Evolutionary conservation across 2,797 vertebrate species (phyloP).

Genomic region (Anguilla anguilla): DNA sequence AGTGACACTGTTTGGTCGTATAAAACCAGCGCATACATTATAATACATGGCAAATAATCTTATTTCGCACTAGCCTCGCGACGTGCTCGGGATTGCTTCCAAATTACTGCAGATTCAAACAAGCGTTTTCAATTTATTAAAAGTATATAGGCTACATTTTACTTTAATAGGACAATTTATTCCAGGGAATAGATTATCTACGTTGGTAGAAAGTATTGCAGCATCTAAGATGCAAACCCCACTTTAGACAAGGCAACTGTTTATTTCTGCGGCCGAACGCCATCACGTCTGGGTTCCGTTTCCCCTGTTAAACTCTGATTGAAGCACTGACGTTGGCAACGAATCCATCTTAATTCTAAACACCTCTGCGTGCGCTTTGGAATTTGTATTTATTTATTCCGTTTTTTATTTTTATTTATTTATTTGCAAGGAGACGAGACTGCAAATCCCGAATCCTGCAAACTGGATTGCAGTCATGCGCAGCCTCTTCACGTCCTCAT

Average conservation of each 20-base stretch:
- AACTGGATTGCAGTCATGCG: constrained; percentile 72
- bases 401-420: constrained; percentile 52
- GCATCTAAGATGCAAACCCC: constrained; percentile 51
- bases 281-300: constrained; percentile 36
- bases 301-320: constrained; percentile 30
- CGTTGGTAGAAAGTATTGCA: constrained; percentile 60
- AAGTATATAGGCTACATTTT: constrained; percentile 72
- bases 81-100: constrained; percentile 68
- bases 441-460: constrained; percentile 61
- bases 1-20: constrained; percentile 71
- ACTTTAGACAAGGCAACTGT: constrained; percentile 18
- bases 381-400: constrained; percentile 46
- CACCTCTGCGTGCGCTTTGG: constrained; percentile 58
- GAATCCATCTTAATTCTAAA: constrained; percentile 66
- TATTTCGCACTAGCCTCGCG: constrained; percentile 63
- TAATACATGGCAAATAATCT: constrained; percentile 74
- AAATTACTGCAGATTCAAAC: constrained; percentile 73
- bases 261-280: constrained; percentile 38
- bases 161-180: constrained; percentile 76
- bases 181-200: constrained; percentile 67
- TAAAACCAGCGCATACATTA: constrained; percentile 72
- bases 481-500: constrained; percentile 56
- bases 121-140: constrained; percentile 76
- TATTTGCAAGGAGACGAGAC: constrained; percentile 56
- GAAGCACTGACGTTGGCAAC: constrained; percentile 67